Base-by-base conservation (phyloP, 2,888 invertebrate genomes). In the Amphipoea lucens region DNA sequence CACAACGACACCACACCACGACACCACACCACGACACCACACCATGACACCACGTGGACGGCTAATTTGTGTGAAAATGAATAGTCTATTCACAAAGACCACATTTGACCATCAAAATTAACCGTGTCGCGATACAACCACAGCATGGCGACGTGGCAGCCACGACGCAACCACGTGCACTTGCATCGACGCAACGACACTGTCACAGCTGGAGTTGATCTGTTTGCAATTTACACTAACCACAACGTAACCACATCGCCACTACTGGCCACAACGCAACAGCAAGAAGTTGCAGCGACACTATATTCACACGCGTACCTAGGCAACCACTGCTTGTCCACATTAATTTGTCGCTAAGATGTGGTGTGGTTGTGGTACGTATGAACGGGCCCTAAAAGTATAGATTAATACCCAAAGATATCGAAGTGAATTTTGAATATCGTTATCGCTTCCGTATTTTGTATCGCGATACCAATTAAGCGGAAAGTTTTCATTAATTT, bases 381-480 rank as follows among this genome's bases (percentile, higher is more conserved):
- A 20, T 63, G 9, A n/a, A 60, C n/a, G 2, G 57, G 73, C 78
- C 76, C 75, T 78, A 76, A 76, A 84, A 83, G 76, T 82, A 73
- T 82, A 87, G 79, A 83, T 87, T 88, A 88, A 85, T 89, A 76
- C 67, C 62, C 57, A 36, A 82, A 87, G 89, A 89, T 87, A 82
- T 78, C 80, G 67, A 63, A 62, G 76, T 67, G 63, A 73, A 82
- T 69, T 87, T 70, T 48, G 73, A 78, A 78, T 82, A 78, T 73
- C 57, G 66, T 78, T 81, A 81, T 87, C 78, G 87, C 65, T 88
- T 81, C 82, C 84, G 75, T 74, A 78, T 81, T 83, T 62, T 45
- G 62, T 80, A 88, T 88, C 87, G 76, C 80, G 67, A 78, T 81
- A 77, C 74, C 67, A 88, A 82, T 80, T 81, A 74, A 76, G 75